Evolutionary conservation across 2,797 vertebrate species (phyloP).

Genomic region (Apodemus agrarius): DNA sequence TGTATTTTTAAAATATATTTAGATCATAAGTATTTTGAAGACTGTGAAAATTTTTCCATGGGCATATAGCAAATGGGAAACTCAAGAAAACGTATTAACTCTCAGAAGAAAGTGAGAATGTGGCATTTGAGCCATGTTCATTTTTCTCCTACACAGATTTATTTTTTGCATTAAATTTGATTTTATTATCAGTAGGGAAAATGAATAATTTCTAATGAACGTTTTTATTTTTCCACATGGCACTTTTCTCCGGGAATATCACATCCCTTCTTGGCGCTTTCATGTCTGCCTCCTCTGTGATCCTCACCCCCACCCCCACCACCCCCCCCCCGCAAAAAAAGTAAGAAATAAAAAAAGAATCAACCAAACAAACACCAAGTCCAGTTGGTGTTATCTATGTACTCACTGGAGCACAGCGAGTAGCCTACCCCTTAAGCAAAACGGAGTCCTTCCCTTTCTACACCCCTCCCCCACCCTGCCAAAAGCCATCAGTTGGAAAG

Average conservation of each 20-base stretch:
- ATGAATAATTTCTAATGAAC: neutral
- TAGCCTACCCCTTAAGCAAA: neutral
- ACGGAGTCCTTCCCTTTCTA: neutral
- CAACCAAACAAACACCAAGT: neutral
- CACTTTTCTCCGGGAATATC: neutral
- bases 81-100: neutral
- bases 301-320: neutral
- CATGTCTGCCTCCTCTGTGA: neutral
- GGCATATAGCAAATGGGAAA: neutral
- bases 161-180: neutral
- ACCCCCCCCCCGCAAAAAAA: too few relatives aligned
- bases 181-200: neutral
- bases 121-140: neutral
- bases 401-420: neutral
- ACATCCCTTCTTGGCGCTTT: neutral
- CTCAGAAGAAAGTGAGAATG: neutral
- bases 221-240: neutral
- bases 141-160: neutral
- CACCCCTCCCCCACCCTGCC: neutral
- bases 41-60: neutral
- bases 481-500: neutral
- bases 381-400: neutral
- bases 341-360: neutral
- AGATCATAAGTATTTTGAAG: neutral
- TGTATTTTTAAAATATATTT: neutral